Base-by-base conservation (phyloP, 1,140 invertebrate species). In the Centruroides sculpturatus region DNA sequence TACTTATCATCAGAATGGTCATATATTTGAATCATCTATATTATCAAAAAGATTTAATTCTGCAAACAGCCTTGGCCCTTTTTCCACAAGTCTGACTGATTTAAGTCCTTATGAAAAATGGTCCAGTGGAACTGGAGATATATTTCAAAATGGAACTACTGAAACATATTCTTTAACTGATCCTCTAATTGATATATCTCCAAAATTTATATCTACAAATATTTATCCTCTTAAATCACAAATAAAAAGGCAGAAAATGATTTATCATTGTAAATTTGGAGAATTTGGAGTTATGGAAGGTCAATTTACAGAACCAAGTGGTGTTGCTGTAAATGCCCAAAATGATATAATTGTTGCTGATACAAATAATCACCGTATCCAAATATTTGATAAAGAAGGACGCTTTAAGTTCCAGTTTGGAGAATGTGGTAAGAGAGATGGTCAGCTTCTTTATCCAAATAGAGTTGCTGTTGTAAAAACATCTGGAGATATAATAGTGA, bases 331-430 rank as follows among this genome's bases (percentile, higher is more conserved):
- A 0, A 98, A 98, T 77, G 93, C 92, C 41, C 94, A 99, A 75
- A 97, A 98, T 72, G 95, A 99, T 72, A 98, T 99, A 47, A 97
- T 99, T 61, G 96, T 99, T 8, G 97, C 97, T 1, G 97, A 99
- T 72, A 99, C 97, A 6, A 99, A 99, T 75, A 99, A 99, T 73
- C 97, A 99, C 73, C 83, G 97, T 47, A 98, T 99, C 61, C 91
- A 95, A 68, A 96, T 99, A 67, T 99, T 99, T 74, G 95, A 99
- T 77, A 95, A 97, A 71, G 94, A 98, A 72, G 97, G 97, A 7
- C 82, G 94, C 50, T 99, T 99, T 75, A 98, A 99, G 77, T 99
- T 98, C 74, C 95, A 99, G 74, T 99, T 99, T 75, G 96, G 96
- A n/a, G 96, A 99, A 75, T 98, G 95, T 74, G 82, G 81, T 57